Evolutionary conservation across 2,888 invertebrate species (phyloP), one percentile per base, ranked within the genome.

Genomic region (Deilephila elpenor): DNA sequence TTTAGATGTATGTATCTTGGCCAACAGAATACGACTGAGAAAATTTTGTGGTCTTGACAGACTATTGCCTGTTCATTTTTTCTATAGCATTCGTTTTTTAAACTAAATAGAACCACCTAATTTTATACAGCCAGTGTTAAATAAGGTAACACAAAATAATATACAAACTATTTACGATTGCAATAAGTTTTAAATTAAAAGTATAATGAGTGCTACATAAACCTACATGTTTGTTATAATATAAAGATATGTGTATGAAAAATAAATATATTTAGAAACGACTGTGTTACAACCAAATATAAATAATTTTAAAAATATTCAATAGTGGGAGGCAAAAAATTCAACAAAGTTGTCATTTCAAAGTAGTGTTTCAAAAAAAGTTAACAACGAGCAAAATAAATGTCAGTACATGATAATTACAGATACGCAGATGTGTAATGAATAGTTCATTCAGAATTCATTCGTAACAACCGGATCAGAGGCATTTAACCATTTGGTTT

Each of bases 1-100:
- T 85, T 83, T 84, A 76, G 72, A 74, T 82, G 80, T 79, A 79
- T 82, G 80, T 78, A 77, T 75, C 78, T 75, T 83, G 84, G 80
- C 79, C 80, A 81, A 78, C 76, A 75, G 80, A 80, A 82, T 80
- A 78, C 76, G 78, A 84, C 78, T 84, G 81, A 78, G 6, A 59
- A 25, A 20, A n/a, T 72, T 51, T 72, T 56, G 64, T 0, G 53
- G 29, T 44, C 14, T 25, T 73, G 72, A 73, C 72, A 73, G 17
- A 59, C 37, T 73, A 59, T 37, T 62, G 29, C 11, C 37, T 20
- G 17, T 56, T 64, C 5, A 20, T 67, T 25, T 67, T 73, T 59
- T 67, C 20, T 59, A 5, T 29, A 44, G 8, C 64, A 17, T 67
- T 67, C 25, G 17, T 29, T 73, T 59, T 73, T 44, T 17, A 25